These are phyloP conservation scores for Lepisosteus oculatus DNA, from an alignment of 2,113 vertebrate species.

Conservation along the genomic window DNA sequence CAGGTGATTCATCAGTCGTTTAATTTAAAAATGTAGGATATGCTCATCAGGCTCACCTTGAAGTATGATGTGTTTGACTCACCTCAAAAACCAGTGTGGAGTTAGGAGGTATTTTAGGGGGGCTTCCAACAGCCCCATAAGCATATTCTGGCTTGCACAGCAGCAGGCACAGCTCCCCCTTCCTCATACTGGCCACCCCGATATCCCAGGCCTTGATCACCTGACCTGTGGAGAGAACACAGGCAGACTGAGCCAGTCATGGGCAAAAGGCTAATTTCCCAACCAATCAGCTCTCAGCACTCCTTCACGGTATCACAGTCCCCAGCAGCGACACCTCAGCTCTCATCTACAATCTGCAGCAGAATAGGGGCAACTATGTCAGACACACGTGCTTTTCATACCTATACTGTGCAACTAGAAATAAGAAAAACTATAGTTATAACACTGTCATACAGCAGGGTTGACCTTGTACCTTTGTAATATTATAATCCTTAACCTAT, in stretches of 20 bases:
- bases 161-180: constrained; percentile 82
- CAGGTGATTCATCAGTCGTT: no score
- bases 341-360: no score
- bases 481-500: no score
- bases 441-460: no score
- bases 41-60: no score
- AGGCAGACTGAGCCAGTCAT: constrained; percentile 11
- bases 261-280: neutral
- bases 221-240: constrained; percentile 71
- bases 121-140: constrained; percentile 79
- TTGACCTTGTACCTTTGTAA: no score
- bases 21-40: no score
- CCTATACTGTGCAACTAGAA: neutral
- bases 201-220: constrained; percentile 95
- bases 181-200: constrained; percentile 86
- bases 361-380: neutral
- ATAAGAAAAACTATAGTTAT: no score
- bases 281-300: neutral
- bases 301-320: neutral
- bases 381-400: neutral
- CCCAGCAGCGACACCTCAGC: no score
- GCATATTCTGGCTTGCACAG: constrained; percentile 89
- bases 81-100: constrained; percentile 86
- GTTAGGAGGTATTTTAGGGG: constrained; percentile 86
- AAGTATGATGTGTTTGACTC: constrained; percentile 9